Base-by-base conservation (phyloP, 2,797 vertebrate species). In the Spheniscus humboldti region DNA sequence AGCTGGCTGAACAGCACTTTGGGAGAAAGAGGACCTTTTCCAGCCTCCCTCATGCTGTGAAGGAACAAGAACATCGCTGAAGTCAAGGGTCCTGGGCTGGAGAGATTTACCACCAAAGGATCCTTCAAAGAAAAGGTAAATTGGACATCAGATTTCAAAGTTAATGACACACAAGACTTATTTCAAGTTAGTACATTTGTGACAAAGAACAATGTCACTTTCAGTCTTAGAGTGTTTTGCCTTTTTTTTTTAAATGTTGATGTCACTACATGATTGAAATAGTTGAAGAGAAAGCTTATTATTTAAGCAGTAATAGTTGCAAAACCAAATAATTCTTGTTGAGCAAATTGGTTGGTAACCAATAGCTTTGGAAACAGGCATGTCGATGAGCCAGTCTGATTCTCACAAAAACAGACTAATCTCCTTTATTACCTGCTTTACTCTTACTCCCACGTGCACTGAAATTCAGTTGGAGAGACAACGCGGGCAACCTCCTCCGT, bases 1-100 rank as follows among this genome's bases (percentile, higher is more conserved):
- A 99, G 99, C 96, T 99, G 99, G 97, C 98, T 99, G 97, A 99
- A 99, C 82, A 99, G 99, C 80, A 99, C 97, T 98, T 99, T 99
- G 82, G 99, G 99, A 96, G 98, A 99, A 92, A 99, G 97, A 1
- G 99, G 99, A 79, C 99, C 99, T 98, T 98, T 99, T 52, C 99
- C 99, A 47, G 98, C 91, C 88, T 99, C 99, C 96, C 99, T 99
- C 99, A 99, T 99, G 97, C 98, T 99, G 90, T 99, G 99, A 91
- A 99, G 98, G 97, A 99, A 99, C 95, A 99, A 98, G 97, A 99
- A 99, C 99, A 99, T 99, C 83, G 99, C 99, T 48, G 99, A 98
- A 60, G 99, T 99, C 98, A 99, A 97, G 31, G 99, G 98, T 93
- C 99, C 99, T 0, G 99, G 99, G 92, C 98, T 98, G 79, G 99